Conservation (phyloP, 2,797 vertebrate species). For the Capromys pilorides region DNA sequence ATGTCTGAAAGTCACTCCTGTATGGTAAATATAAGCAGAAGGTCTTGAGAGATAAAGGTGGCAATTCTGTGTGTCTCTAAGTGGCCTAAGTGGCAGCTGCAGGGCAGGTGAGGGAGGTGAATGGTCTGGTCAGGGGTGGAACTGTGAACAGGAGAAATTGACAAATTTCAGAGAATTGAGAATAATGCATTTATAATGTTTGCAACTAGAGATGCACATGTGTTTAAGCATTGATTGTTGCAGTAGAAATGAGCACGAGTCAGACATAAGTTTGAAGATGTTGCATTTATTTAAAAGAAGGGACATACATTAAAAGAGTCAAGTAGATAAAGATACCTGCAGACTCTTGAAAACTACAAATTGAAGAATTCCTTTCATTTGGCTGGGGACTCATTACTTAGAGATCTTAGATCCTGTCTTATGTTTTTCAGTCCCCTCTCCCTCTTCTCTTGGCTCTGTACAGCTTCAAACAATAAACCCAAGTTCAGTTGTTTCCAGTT, state of each 20-base stretch:
- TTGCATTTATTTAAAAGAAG: conserved; percentile 86
- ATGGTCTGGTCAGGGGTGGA: no score
- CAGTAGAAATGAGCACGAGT: conserved; percentile 87
- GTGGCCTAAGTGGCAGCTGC: accelerated
- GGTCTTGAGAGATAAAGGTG: neutral
- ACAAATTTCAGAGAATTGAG: neutral
- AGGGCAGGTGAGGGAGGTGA: accelerated
- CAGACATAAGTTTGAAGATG: conserved; percentile 86
- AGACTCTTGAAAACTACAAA: conserved; percentile 80
- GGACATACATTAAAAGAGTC: conserved; percentile 85
- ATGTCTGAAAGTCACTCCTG: neutral
- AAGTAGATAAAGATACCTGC: conserved; percentile 83
- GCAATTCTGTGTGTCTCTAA: neutral
- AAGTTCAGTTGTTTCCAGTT: conserved; percentile 89
- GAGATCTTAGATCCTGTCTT: conserved; percentile 79
- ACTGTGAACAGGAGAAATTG: neutral
- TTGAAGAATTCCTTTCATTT: conserved; percentile 79
- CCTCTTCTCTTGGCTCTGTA: conserved; percentile 74
- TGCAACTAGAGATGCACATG: conserved; percentile 88
- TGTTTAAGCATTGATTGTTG: conserved; percentile 86
- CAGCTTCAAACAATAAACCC: conserved; percentile 83
- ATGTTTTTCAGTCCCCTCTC: conserved; percentile 77
- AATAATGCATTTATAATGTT: conserved; percentile 87
- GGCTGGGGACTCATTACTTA: conserved; percentile 77
- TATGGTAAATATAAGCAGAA: neutral